Evolutionary conservation across 2,797 vertebrate species (phyloP).

Genomic region (Melanotaenia parkinsoni): DNA sequence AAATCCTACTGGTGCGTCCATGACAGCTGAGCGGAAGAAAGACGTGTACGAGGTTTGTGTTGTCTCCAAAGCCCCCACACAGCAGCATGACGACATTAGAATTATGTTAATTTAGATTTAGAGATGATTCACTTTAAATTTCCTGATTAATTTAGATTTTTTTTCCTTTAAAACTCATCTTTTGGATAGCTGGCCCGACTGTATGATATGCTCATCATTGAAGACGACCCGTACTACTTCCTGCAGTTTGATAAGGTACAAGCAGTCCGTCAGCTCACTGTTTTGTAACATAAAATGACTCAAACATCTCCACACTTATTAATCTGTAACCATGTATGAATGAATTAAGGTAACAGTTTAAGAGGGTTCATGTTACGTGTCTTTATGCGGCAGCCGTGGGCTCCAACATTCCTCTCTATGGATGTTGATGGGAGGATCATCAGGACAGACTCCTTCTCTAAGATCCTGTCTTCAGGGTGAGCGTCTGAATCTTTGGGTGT

Average conservation of each 20-base stretch:
- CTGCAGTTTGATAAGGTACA: slow-evolving; percentile 87
- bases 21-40: slow-evolving; percentile 85
- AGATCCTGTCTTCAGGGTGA: slow-evolving; percentile 89
- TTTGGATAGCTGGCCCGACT: slow-evolving; percentile 82
- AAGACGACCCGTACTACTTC: slow-evolving; percentile 92
- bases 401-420: slow-evolving; percentile 86
- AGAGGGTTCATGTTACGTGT: neutral
- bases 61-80: neutral
- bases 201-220: slow-evolving; percentile 90
- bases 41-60: slow-evolving; percentile 86
- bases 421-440: slow-evolving; percentile 86
- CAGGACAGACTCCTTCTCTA: slow-evolving; percentile 87
- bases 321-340: neutral
- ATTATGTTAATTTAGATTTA: neutral
- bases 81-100: no score
- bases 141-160: neutral
- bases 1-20: slow-evolving; percentile 88
- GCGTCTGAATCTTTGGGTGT: slow-evolving; percentile 20
- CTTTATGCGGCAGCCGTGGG: slow-evolving; percentile 77
- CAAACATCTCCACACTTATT: no score
- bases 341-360: neutral
- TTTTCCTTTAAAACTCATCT: slow-evolving; percentile 2
- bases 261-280: neutral
- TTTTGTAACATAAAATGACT: neutral
- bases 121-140: neutral